Evolutionary conservation across 2,113 vertebrate species (phyloP).

Genomic region (Bos javanicus): DNA sequence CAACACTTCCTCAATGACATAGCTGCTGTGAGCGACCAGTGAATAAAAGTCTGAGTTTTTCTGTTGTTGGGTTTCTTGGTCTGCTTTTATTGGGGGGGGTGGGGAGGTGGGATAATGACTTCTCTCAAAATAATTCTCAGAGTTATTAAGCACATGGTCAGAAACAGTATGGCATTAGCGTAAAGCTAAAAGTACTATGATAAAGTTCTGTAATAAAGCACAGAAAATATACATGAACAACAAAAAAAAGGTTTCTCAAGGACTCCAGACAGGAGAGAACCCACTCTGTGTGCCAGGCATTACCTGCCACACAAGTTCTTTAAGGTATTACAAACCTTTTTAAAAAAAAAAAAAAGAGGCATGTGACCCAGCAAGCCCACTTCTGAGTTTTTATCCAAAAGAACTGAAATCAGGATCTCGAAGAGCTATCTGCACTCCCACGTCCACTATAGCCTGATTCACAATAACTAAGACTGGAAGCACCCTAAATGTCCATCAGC

Average conservation of each 20-base stretch:
- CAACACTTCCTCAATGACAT: conserved; percentile 53
- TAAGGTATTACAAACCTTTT: neutral
- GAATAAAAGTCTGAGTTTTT: neutral
- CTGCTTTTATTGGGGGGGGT: neutral
- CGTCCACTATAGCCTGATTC: neutral
- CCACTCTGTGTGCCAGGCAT: neutral
- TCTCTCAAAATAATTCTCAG: conserved; percentile 33
- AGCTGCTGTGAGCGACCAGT: neutral
- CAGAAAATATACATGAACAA: neutral
- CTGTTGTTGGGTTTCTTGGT: neutral
- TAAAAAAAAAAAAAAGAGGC: neutral
- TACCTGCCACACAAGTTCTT: neutral
- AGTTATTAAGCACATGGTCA: neutral
- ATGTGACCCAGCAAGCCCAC: neutral
- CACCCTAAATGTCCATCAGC: neutral
- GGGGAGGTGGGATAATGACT: neutral
- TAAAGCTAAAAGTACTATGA: neutral
- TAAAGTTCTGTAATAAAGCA: neutral
- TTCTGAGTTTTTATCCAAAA: neutral
- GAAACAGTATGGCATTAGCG: neutral
- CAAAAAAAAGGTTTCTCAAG: neutral
- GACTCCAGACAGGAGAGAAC: neutral
- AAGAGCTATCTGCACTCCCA: neutral
- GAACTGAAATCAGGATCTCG: neutral
- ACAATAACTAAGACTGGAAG: neutral